Evolutionary conservation across 2,888 invertebrate species (phyloP).

Genomic region (Epinotia demarniana): DNA sequence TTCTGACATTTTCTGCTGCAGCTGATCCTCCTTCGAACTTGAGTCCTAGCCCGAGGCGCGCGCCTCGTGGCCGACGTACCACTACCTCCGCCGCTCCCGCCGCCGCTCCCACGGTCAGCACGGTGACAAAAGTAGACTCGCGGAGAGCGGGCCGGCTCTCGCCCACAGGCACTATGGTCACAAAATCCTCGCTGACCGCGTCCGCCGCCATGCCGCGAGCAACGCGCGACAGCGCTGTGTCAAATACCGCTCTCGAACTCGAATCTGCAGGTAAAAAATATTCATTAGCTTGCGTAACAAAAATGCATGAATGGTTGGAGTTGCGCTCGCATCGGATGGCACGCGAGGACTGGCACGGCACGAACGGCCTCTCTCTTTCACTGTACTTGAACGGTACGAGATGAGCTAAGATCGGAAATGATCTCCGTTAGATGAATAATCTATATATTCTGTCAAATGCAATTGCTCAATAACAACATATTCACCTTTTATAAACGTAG

Average conservation of each 20-base stretch:
- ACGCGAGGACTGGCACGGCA: slow-evolving; percentile 62
- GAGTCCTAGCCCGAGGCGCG: slow-evolving; percentile 94
- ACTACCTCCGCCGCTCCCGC: slow-evolving; percentile 89
- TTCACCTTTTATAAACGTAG: not conserved
- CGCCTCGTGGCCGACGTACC: slow-evolving; percentile 94
- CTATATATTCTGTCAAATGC: slow-evolving; percentile 51
- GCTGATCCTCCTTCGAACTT: slow-evolving; percentile 96
- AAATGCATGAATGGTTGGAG: slow-evolving; percentile 64
- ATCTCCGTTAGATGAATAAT: slow-evolving; percentile 49
- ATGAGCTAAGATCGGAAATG: slow-evolving; percentile 61
- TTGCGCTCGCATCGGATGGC: slow-evolving; percentile 64
- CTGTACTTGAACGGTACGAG: slow-evolving; percentile 66
- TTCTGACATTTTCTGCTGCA: slow-evolving; percentile 90
- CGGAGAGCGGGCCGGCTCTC: slow-evolving; percentile 69
- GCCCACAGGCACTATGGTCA: slow-evolving; percentile 85
- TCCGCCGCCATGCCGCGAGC: slow-evolving; percentile 80
- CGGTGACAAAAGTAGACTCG: slow-evolving; percentile 84
- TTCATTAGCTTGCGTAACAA: slow-evolving; percentile 73
- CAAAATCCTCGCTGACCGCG: slow-evolving; percentile 80
- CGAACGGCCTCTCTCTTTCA: slow-evolving; percentile 76
- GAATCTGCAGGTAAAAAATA: slow-evolving; percentile 77
- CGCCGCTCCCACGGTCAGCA: slow-evolving; percentile 83
- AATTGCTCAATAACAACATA: slow-evolving; percentile 25
- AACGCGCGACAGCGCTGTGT: slow-evolving; percentile 65
- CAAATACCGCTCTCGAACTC: slow-evolving; percentile 64